Conservation (phyloP, 2,113 vertebrate genomes). For the Columba janthina region DNA sequence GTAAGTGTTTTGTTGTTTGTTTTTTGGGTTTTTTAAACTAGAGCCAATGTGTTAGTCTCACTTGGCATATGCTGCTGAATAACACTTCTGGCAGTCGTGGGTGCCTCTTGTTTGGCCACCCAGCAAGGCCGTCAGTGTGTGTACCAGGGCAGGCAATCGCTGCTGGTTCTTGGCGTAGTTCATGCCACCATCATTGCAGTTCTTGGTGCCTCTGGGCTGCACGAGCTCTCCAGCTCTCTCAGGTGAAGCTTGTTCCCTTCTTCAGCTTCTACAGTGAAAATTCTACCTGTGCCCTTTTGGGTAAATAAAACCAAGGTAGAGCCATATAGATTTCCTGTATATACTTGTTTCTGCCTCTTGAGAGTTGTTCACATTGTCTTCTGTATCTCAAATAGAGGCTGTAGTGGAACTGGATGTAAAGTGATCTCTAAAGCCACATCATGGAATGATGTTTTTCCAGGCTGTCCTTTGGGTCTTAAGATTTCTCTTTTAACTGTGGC, state of each 20-base stretch:
- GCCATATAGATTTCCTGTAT: neutral
- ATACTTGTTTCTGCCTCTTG: neutral
- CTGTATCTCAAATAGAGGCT: neutral
- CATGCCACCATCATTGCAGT: neutral
- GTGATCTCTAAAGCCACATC: neutral
- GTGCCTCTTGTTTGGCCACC: neutral
- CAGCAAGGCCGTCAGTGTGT: neutral
- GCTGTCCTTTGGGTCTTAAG: neutral
- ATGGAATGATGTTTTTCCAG: neutral
- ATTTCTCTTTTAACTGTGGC: neutral
- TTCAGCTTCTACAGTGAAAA: neutral
- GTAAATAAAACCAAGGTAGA: neutral
- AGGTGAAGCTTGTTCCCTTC: neutral
- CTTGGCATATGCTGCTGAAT: constrained; percentile 1
- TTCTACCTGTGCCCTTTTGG: neutral
- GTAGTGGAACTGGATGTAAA: neutral
- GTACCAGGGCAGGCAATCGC: neutral
- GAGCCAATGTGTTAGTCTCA: neutral
- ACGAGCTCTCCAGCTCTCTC: neutral
- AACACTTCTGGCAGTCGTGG: neutral
- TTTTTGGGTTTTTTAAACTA: neutral
- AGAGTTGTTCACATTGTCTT: neutral
- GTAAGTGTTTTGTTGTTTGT: neutral
- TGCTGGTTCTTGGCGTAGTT: neutral
- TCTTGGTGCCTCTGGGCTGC: neutral